These are phyloP conservation scores for Formica selysi DNA, from an alignment of 1,140 invertebrate genomes.

Conservation along the genomic window DNA sequence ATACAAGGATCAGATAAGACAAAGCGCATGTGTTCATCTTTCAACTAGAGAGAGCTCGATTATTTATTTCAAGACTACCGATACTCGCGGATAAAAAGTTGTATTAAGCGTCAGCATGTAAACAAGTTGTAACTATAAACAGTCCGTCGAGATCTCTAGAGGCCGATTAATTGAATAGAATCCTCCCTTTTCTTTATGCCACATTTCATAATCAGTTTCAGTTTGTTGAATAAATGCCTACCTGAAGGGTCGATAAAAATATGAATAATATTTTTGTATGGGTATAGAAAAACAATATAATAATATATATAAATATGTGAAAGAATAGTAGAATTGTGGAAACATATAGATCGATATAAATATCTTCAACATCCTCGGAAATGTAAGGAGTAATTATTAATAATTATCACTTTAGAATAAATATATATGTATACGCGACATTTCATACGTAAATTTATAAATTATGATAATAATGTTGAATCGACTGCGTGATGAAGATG, in stretches of 20 bases:
- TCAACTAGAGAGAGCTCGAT: neutral
- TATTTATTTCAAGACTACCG: neutral
- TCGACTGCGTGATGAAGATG: neutral
- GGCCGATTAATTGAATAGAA: too few relatives aligned
- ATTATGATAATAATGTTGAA: slow-evolving; percentile 45
- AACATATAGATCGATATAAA: neutral
- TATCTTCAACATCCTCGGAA: neutral
- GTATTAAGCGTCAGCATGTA: neutral
- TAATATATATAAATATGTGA: neutral
- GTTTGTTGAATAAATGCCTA: too few relatives aligned
- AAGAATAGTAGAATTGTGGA: slow-evolving; percentile 8
- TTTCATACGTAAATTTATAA: slow-evolving; percentile 41
- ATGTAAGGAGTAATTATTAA: neutral
- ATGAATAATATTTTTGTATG: too few relatives aligned
- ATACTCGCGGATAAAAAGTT: too few relatives aligned
- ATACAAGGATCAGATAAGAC: too few relatives aligned
- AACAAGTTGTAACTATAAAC: neutral
- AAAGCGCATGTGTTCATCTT: neutral
- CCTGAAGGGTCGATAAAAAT: too few relatives aligned
- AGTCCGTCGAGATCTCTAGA: neutral
- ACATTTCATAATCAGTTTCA: too few relatives aligned
- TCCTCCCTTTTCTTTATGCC: too few relatives aligned
- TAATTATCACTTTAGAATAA: neutral
- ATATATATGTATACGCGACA: neutral
- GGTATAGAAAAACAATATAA: neutral